A percentile compares a stretch with the other conserved stretches of the same genome.
Conservation (phyloP, 2,888 invertebrate species). For the Meliscaeva auricollis region DNA sequence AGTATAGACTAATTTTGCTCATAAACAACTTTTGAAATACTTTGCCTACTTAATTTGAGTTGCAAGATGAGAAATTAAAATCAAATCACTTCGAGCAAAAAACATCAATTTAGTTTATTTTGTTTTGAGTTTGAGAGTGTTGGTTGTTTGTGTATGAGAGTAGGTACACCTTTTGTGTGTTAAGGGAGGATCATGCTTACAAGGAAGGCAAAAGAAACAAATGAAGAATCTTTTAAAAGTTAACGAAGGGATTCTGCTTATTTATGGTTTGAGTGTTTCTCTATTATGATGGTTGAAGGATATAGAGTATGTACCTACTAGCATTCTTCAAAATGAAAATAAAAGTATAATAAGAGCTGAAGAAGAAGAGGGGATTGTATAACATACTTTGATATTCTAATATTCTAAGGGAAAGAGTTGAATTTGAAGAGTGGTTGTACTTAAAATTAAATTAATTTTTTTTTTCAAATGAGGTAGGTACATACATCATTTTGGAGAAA, state of each 20-base stretch:
- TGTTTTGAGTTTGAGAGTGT: background rate
- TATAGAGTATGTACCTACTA: too few species aligned
- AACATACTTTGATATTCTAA: too few species aligned
- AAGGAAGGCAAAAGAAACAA: background rate
- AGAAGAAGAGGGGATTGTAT: too few species aligned
- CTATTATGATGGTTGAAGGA: too few species aligned
- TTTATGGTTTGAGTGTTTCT: background rate
- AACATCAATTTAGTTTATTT: constrained; percentile 12
- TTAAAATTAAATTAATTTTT: too few species aligned
- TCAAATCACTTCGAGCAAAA: constrained; percentile 11
- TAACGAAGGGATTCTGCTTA: background rate
- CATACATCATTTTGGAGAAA: too few species aligned
- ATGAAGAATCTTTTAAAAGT: background rate
- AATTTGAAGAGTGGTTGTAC: too few species aligned
- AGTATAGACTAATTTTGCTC: constrained; percentile 16
- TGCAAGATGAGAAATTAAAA: constrained; percentile 37
- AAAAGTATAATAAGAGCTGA: too few species aligned
- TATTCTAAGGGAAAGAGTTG: too few species aligned
- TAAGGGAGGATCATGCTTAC: background rate
- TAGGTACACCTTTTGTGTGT: background rate
- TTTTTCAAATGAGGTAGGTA: too few species aligned
- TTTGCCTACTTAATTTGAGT: constrained; percentile 26
- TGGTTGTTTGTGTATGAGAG: background rate
- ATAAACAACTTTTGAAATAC: constrained; percentile 21
- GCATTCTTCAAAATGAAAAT: too few species aligned